Evolutionary conservation across 2,113 vertebrate species (phyloP), one percentile per base, ranked within the genome.

Genomic region (Corvus cornix): DNA sequence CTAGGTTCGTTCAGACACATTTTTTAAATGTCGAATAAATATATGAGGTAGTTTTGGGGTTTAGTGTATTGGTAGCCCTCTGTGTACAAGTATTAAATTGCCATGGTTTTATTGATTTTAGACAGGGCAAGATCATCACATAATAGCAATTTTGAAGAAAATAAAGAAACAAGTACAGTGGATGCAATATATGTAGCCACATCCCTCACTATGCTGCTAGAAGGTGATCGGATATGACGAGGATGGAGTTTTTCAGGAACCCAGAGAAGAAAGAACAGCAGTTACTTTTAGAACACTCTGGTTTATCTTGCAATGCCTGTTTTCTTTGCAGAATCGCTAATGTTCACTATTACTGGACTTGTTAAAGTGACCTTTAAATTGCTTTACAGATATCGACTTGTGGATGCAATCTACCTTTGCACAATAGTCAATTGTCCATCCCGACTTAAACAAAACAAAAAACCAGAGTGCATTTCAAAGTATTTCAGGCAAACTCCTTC

Each of bases 351-450:
- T 85, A 79, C 41, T 84, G 90, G 58, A 66, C 79, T 75, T 95
- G 96, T 94, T 93, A 51, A 96, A 95, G 86, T 67, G 66, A 87
- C 95, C 81, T 84, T 93, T 95, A 96, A 97, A 93, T 96, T 87
- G 91, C 63, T 68, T 89, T 90, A 82, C 56, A 77, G 81, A 87
- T 82, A 87, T 35, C 7, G 39, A 96, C 93, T 81, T 51, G 70
- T 76, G 84, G 90, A 66, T 93, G 87, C 59, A 86, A 76, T 84
- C 46, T 92, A 49, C 27, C 58, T 96, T 90, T 88, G 44, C 46
- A 93, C 91, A 95, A 90, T 93, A 95, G 72, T 49, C 87, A 81
- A 41, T 84, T 90, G 63, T 93, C 72, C 59, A 67, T 41, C 85
- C 33, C 30, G 78, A 74, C 56, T 88, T 90, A 85, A 94, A 93